phyloP scores from a whole-genome alignment of 1,140 invertebrate genomes.

The Drosophila pectinifera region DNA sequence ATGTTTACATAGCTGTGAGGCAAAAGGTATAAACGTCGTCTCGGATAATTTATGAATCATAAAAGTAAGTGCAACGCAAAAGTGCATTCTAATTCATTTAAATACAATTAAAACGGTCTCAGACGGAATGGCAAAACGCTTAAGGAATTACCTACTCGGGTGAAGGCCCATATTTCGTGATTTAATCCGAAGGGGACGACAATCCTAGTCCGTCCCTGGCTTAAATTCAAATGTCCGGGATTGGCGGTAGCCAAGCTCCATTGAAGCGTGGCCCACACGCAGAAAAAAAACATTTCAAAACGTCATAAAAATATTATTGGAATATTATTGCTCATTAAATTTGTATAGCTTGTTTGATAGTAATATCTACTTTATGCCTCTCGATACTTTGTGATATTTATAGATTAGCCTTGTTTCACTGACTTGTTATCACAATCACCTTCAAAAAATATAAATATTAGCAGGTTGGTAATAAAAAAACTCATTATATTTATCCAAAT shows the following conservation, averaged over 20 bases:
- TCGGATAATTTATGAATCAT: conserved; percentile 40
- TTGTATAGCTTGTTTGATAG: not conserved
- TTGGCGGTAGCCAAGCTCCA: conserved; percentile 23
- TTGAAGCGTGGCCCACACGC: conserved; percentile 40
- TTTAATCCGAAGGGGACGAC: conserved; percentile 40
- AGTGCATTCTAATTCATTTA: conserved; percentile 75
- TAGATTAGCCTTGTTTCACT: too few relatives aligned
- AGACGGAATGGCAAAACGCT: conserved; percentile 19
- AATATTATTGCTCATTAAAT: not conserved
- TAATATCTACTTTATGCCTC: not conserved
- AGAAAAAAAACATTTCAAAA: conserved; percentile 14
- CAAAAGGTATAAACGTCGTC: conserved; percentile 26
- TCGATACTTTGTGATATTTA: not conserved
- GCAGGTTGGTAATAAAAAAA: too few relatives aligned
- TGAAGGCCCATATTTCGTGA: conserved; percentile 60
- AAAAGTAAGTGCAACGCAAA: conserved; percentile 23
- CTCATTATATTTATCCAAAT: too few relatives aligned
- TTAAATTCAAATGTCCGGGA: conserved; percentile 41
- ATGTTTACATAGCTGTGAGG: conserved; percentile 21
- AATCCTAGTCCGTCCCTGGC: conserved; percentile 36
- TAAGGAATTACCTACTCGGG: conserved; percentile 52
- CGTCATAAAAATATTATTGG: not conserved
- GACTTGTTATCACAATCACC: not conserved
- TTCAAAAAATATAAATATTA: not conserved
- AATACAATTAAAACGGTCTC: conserved; percentile 67